phyloP scores from a whole-genome alignment of 2,797 vertebrate genomes.

The Periparus ater region DNA sequence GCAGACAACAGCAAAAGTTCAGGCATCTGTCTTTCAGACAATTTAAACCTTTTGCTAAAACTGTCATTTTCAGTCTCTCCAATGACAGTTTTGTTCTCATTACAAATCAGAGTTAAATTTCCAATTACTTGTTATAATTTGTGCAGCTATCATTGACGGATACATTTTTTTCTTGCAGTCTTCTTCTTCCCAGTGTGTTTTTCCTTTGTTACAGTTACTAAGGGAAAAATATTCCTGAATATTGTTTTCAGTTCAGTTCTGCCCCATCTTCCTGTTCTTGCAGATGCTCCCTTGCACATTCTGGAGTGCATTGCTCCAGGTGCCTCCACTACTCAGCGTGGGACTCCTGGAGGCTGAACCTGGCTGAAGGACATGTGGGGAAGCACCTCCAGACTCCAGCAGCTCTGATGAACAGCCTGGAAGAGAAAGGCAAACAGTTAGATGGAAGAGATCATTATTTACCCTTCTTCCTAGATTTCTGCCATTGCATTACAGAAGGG shows the following conservation, averaged over 20 bases:
- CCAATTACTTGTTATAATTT: not conserved
- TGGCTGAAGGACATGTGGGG: accelerated
- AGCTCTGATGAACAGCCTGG: not conserved
- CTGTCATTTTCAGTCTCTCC: not conserved
- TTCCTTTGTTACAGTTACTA: not conserved
- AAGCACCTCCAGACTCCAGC: not conserved
- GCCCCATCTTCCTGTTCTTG: not conserved
- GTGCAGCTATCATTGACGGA: not conserved
- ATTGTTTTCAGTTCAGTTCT: not conserved
- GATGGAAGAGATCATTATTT: not conserved
- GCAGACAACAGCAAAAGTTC: not conserved
- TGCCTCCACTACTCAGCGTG: accelerated
- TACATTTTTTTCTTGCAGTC: not conserved
- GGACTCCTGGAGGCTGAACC: not conserved
- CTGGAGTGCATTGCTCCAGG: accelerated
- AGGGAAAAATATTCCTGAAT: not conserved
- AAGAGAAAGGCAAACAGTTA: not conserved
- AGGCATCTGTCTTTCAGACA: not conserved
- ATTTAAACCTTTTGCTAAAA: not conserved
- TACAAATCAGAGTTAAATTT: not conserved
- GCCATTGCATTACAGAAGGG: not conserved
- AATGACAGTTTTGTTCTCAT: not conserved
- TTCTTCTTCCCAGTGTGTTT: not conserved
- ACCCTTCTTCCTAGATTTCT: not conserved
- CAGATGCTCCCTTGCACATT: not conserved